A percentile compares a stretch with the other conserved stretches of the same genome.
Conservation (phyloP, 2,113 vertebrate species). For the Mormyrus lacerda region DNA sequence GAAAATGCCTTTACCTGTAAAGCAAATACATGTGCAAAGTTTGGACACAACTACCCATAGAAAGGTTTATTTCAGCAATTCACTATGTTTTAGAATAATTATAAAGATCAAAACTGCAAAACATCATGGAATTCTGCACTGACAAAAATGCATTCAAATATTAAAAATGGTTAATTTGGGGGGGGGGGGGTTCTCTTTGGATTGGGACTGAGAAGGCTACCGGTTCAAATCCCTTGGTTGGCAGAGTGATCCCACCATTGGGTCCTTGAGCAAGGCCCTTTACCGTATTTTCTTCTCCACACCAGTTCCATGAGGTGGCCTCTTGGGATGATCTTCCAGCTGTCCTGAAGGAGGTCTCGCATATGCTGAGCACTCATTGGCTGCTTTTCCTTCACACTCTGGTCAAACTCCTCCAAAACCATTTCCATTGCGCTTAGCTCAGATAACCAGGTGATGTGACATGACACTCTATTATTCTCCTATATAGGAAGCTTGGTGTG, state of each 20-base stretch:
- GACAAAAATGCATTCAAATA: not conserved
- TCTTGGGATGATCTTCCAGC: no score
- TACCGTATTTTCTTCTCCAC: no score
- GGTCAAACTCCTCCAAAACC: not conserved
- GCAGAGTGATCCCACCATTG: no score
- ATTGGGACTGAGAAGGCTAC: not conserved
- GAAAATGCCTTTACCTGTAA: constrained; percentile 54
- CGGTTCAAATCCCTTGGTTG: not conserved
- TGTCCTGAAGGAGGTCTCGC: no score
- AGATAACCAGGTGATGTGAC: not conserved
- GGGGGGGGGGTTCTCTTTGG: not conserved
- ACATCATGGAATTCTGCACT: not conserved
- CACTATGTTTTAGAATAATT: not conserved
- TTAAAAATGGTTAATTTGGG: not conserved
- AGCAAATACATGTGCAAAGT: not conserved
- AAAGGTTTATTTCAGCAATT: not conserved
- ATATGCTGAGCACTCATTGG: not conserved
- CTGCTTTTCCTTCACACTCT: not conserved
- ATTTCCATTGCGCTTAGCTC: no score
- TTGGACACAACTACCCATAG: not conserved
- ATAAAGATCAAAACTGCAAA: not conserved
- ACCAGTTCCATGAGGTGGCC: no score
- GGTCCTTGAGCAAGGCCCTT: no score
- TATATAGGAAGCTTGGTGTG: not conserved
- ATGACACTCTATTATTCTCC: not conserved